phyloP scores from a whole-genome alignment of 2,113 vertebrate species.

The Pachyramphus minor region DNA sequence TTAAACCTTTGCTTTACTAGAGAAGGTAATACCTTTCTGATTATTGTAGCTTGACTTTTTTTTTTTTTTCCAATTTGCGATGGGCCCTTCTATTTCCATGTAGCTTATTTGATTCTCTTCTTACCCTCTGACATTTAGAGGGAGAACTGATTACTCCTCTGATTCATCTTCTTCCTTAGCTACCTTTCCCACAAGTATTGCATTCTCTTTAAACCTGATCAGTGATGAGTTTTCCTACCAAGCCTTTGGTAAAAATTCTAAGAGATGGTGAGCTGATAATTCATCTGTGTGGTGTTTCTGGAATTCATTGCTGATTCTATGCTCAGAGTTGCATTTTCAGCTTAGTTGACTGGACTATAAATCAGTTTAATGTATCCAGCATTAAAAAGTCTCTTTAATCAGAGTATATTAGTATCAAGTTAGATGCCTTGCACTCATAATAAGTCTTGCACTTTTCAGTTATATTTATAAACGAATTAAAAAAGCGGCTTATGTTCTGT shows the following conservation, averaged over 20 bases:
- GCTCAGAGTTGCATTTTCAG: not conserved
- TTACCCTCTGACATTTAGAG: not conserved
- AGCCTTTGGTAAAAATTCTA: not conserved
- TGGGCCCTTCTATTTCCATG: not conserved
- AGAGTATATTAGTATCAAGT: not conserved
- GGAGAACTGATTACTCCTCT: not conserved
- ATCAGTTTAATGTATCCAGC: not conserved
- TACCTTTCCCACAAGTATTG: not conserved
- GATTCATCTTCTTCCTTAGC: not conserved
- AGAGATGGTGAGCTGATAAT: not conserved
- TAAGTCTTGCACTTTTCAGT: not conserved
- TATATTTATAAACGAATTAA: not conserved
- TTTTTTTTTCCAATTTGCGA: not conserved
- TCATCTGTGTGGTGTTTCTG: not conserved
- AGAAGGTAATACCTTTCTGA: not conserved
- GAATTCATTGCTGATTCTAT: not conserved
- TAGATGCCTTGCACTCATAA: not conserved
- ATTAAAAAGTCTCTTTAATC: not conserved
- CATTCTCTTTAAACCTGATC: not conserved
- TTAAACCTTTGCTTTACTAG: not conserved
- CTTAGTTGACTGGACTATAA: not conserved
- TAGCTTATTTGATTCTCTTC: not conserved
- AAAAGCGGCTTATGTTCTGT: not conserved
- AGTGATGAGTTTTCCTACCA: not conserved
- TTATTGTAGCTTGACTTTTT: not conserved